Base-by-base conservation (phyloP, 2,797 vertebrate genomes). In the Molothrus ater region DNA sequence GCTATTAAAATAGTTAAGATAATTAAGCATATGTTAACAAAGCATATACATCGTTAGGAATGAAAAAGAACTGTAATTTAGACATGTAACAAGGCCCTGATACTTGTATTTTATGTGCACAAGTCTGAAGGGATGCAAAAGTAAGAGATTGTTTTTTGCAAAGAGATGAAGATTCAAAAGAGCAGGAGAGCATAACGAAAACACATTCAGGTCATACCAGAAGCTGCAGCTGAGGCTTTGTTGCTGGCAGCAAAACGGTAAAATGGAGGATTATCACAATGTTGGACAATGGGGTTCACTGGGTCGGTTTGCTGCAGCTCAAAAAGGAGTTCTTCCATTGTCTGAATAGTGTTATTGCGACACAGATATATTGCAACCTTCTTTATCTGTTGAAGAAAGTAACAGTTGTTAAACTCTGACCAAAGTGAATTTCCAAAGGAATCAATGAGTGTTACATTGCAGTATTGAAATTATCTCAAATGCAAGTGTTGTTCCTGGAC, bases 231-330 rank as follows among this genome's bases (percentile, higher is more conserved):
- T 4, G 99, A 99, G 69, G 98, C 98, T 95, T 99, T 99, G 98
- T 98, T 99, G 96, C 99, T 99, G 95, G 99, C 98, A 40, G 99
- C 97, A 43, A 99, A 99, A 71, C 99, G 99, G 96, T 99, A 99
- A 97, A 99, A 99, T 0, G 99, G 99, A 16, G 99, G 99, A 95
- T 99, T 99, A 98, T 99, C 99, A 2, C 99, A 99, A 81, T 99
- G 99, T 81, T 99, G 97, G 76, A 99, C 99, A 43, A 99, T 99
- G 9, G 99, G 99, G 97, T 99, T 99, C 94, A 99, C 99, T 0
- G 99, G 99, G 95, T 99, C 99, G 0, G 99, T 99, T 97, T 99
- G 99, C 97, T 99, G 99, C 73, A 99, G 98, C 97, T 99, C 99
- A 86, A 99, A 99, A 66, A 99, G 98, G 29, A 99, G 98, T 96